Conservation (phyloP, 2,797 vertebrate species). For the Meriones psammophilus region DNA sequence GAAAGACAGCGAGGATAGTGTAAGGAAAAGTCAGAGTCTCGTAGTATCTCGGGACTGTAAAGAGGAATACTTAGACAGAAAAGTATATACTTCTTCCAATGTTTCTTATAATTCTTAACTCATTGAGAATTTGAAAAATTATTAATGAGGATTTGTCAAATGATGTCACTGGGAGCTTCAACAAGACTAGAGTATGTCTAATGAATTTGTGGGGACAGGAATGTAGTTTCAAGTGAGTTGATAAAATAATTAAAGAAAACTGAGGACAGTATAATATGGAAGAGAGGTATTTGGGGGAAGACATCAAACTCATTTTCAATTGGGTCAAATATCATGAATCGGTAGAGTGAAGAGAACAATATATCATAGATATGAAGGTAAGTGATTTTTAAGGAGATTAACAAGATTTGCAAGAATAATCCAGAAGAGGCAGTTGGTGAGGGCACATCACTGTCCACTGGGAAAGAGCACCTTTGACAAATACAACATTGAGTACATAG, state of each 20-base stretch:
- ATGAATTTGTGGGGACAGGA: neutral
- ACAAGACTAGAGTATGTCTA: neutral
- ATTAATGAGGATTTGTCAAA: neutral
- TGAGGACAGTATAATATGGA: neutral
- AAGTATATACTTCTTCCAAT: neutral
- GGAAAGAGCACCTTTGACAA: neutral
- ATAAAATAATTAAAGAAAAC: neutral
- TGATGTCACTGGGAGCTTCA: neutral
- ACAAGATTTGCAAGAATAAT: neutral
- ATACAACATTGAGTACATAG: neutral
- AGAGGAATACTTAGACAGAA: neutral
- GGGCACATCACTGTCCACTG: accelerated
- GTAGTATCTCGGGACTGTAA: neutral
- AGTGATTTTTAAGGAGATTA: neutral
- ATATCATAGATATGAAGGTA: neutral
- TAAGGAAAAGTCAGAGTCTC: neutral
- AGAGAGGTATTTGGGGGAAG: neutral
- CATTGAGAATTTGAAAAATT: neutral
- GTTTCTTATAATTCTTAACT: neutral
- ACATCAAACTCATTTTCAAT: neutral
- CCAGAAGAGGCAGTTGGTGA: neutral
- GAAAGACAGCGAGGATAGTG: neutral
- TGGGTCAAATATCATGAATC: neutral
- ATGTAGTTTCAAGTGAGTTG: neutral
- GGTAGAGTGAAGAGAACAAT: neutral